Evolutionary conservation across 2,797 vertebrate species (phyloP), one percentile per base, ranked within the genome.

Genomic region (Sciurus carolinensis): DNA sequence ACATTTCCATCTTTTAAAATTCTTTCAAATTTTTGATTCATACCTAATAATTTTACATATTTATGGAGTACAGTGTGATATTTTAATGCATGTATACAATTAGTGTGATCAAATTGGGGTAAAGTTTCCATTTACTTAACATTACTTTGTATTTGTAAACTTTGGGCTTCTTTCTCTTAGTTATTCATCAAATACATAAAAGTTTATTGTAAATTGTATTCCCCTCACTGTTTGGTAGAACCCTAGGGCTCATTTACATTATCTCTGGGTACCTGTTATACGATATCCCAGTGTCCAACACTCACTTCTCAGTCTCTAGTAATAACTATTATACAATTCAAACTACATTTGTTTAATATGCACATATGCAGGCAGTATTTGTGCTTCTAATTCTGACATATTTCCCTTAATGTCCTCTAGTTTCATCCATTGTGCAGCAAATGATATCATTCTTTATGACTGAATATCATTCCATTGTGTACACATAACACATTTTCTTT

Each of bases 211-310:
- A 11, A 64, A 7, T 14, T 82, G 6, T 82, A 42, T n/a, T 42
- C 36, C 36, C 20, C 22, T 11, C 54, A 81, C 1, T 9, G 12
- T 10, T 59, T 24, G 39, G 22, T 28, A 42, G 54, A 62, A 59
- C 22, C 15, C 14, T 42, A 28, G 52, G 5, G 8, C 7, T 59
- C 39, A 39, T 42, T 42, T 54, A 13, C 39, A 42, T 20, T 82
- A 17, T 42, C 3, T 5, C 28, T 81, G 36, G 4, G 36, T 30
- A 30, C 79, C 24, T 13, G 7, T 11, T 71, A 5, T n/a, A 10
- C 5, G 44, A 42, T 1, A 1, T 14, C 52, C 3, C 24, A 42
- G 5, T 59, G 13, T 28, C 36, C 1, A 24, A 2, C 28, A 14
- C 39, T 26, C 5, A 3, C 5, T 33, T 69, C 14, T 28, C 14